phyloP scores from a whole-genome alignment of 2,888 invertebrate species.

The Troides helena region DNA sequence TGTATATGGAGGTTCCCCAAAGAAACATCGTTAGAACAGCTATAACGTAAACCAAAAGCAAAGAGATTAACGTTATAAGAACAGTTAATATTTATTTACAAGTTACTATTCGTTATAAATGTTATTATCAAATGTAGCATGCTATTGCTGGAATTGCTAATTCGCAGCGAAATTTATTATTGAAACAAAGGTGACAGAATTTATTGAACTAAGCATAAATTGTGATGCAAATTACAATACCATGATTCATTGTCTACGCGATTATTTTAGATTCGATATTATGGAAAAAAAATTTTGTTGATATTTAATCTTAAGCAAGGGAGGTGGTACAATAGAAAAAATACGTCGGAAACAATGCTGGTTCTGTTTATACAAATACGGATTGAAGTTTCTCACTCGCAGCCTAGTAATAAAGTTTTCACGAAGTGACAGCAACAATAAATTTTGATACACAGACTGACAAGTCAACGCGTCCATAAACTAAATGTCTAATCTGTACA shows the following conservation, averaged over 20 bases:
- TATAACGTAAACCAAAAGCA: background rate
- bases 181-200: conserved; percentile 12
- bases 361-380: background rate
- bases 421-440: conserved; percentile 11
- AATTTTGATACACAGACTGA: conserved; percentile 47
- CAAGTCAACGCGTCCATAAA: conserved; percentile 69
- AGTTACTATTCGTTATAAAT: background rate
- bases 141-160: conserved; percentile 20
- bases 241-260: conserved; percentile 6
- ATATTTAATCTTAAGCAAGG: background rate
- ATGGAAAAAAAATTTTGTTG: background rate
- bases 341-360: background rate
- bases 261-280: conserved; percentile 8
- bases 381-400: conserved; percentile 16
- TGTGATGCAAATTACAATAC: conserved; percentile 16
- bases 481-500: conserved; percentile 60
- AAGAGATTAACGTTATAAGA: background rate
- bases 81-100: conserved; percentile 3
- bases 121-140: conserved; percentile 24
- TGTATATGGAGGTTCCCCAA: background rate
- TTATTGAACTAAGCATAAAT: conserved; percentile 14
- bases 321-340: conserved; percentile 22
- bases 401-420: conserved; percentile 29
- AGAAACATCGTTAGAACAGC: background rate
- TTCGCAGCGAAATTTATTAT: conserved; percentile 19